A percentile compares a stretch with the other conserved stretches of the same genome.
phyloP scores from a whole-genome alignment of 1,140 invertebrate species.

The Bombus picipes region DNA sequence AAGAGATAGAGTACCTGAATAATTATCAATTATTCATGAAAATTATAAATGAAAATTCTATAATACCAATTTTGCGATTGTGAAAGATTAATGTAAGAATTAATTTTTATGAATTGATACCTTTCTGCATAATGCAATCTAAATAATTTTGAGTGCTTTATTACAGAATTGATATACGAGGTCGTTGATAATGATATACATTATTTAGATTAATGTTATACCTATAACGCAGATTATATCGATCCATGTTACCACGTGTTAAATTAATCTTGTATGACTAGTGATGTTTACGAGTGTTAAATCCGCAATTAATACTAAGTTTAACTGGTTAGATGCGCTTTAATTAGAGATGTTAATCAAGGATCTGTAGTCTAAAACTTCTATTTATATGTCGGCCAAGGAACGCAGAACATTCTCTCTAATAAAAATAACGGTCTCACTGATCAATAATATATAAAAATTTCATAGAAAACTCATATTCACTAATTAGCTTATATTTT shows the following conservation, averaged over 20 bases:
- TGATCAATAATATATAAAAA: no score
- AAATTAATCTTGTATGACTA: conserved; percentile 8
- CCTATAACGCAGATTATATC: not conserved
- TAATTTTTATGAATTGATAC: not conserved
- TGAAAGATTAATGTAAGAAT: not conserved
- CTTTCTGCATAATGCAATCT: not conserved
- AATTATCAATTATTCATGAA: not conserved
- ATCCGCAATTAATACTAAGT: not conserved
- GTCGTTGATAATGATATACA: not conserved
- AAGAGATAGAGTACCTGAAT: not conserved
- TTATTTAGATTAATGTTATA: not conserved
- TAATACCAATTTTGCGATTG: not conserved
- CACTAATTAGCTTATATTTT: no score
- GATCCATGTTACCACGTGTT: not conserved
- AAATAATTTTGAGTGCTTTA: not conserved
- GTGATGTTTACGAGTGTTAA: not conserved
- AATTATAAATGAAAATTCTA: not conserved
- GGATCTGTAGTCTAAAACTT: not conserved
- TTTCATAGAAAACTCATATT: no score
- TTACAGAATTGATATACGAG: not conserved
- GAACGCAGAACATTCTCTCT: no score
- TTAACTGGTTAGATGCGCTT: not conserved
- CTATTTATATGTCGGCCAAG: no score
- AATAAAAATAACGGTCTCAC: no score
- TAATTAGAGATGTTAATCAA: no score